Base-by-base conservation (phyloP, 2,797 vertebrate species). In the Lerista edwardsae region DNA sequence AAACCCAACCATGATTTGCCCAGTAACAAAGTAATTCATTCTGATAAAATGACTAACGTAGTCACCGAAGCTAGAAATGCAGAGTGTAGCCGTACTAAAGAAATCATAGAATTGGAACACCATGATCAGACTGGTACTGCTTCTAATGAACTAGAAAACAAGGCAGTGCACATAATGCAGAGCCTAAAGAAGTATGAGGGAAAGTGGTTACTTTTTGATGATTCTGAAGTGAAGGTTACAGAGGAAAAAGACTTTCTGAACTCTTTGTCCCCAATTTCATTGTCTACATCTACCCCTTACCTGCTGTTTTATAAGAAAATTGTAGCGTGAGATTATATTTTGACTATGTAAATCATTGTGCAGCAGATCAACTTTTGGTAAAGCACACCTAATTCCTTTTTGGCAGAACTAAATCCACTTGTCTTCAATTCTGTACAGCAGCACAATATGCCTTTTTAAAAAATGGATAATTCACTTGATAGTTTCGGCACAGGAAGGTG, bases 151-250 rank as follows among this genome's bases (percentile, higher is more conserved):
- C 89, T 92, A 8, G 94, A 95, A 76, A 95, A 93, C 88, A 95
- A 92, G 85, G 94, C 94, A 29, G 84, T 93, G 0, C 93, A 83
- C 0, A 84, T 95, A n/a, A 92, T 96, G 62, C 95, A 96, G 82
- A 96, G 93, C 92, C 96, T 99, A 44, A 95, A 95, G 74, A 96
- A 97, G 76, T 99, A 97, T 1, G 98, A 99, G 90, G 98, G 98
- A 0, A 99, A 98, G 85, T 99, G 99, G 99, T 88, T 99, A 95
- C 96, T 99, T 86, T 99, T 99, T 29, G 98, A 99, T 36, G 98
- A 99, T 90, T 99, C 98, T 0, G 98, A 99, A 93, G 99, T 99
- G 90, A 98, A 97, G 90, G 93, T 99, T 84, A 98, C 97, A 11
- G 97, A 99, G 87, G 98, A 99, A 94, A 97, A 97, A 69, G 98